Percentiles rank a stretch among this genome's conserved stretches.
These are phyloP conservation scores for Symphodus melops DNA, from an alignment of 2,113 vertebrate species.

Conservation along the genomic window DNA sequence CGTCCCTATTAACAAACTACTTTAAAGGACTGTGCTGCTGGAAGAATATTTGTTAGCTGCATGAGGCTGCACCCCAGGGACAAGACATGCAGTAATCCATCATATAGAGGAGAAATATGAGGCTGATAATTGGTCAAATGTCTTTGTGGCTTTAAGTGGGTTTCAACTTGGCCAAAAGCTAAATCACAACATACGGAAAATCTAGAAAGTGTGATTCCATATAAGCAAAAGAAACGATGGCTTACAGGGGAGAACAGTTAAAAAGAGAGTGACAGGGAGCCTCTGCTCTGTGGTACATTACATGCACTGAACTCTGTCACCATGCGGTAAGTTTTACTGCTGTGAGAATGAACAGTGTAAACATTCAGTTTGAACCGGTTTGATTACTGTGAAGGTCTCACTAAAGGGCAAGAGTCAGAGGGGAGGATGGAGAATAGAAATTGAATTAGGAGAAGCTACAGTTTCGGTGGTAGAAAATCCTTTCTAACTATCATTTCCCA, in stretches of 20 bases:
- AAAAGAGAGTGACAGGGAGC: not conserved
- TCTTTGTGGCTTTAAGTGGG: too few relatives aligned
- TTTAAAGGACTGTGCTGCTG: too few relatives aligned
- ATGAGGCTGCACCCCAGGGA: too few relatives aligned
- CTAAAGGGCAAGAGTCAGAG: constrained; percentile 18
- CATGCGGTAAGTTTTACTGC: constrained; percentile 30
- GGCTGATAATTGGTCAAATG: too few relatives aligned
- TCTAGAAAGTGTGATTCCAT: not conserved
- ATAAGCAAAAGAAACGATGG: not conserved
- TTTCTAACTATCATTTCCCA: not conserved
- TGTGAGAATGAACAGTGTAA: constrained; percentile 25
- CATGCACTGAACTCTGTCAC: constrained; percentile 21
- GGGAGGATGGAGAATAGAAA: constrained; percentile 2
- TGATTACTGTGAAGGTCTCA: constrained; percentile 28
- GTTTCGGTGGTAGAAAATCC: constrained; percentile 6
- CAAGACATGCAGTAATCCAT: too few relatives aligned
- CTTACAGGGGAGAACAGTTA: not conserved
- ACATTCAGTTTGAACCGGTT: constrained; percentile 38
- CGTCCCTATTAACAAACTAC: too few relatives aligned
- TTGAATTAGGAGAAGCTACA: constrained; percentile 34
- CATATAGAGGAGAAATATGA: too few relatives aligned
- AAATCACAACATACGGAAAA: not conserved
- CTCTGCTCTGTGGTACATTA: constrained; percentile 23
- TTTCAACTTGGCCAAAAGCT: too few relatives aligned
- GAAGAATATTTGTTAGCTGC: too few relatives aligned